Base-by-base conservation (phyloP, 2,888 invertebrate species). In the Alviniconcha strummeri region DNA sequence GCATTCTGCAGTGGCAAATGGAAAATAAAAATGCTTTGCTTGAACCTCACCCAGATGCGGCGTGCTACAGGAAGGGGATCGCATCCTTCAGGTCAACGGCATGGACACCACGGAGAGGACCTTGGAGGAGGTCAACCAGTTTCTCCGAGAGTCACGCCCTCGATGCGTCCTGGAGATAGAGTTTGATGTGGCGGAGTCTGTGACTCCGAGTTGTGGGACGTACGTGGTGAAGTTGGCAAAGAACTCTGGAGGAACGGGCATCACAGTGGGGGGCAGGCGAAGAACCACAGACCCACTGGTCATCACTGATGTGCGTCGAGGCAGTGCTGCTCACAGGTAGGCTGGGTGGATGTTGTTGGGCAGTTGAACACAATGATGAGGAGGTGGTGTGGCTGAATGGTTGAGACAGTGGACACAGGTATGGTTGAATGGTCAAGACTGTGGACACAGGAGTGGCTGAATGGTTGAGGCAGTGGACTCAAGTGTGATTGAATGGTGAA, bases 131-230 rank as follows among this genome's bases (percentile, higher is more conserved):
- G 93, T 94, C 4, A 93, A 92, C 80, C 90, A 91, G 81, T 88
- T 94, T 85, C 89, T 95, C 74, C 88, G 90, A 71, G 92, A 93
- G 57, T 92, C 93, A n/a, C 91, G 92, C 81, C 90, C 91, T 5
- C 90, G 96, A 94, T 95, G 98, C 72, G 96, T 96, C 76, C 93
- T 98, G 74, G 96, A 97, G 89, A 95, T 97, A 1, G 98, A 98
- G 92, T 98, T 98, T 93, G 97, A 97, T 94, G 97, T 98, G 93
- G 97, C 88, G 13, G 98, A 98, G 88, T 96, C 97, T 0, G 97
- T 98, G 76, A 97, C 98, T 87, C 97, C 98, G 3, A 96, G 97
- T 7, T 97, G 97, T 89, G 98, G 98, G 0, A 96, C 97, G 0
- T 98, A 98, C 92, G 97, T 96, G 87, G 98, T 99, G 0, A 97